phyloP scores from a whole-genome alignment of 2,113 vertebrate genomes.

The Atherinomorus stipes region DNA sequence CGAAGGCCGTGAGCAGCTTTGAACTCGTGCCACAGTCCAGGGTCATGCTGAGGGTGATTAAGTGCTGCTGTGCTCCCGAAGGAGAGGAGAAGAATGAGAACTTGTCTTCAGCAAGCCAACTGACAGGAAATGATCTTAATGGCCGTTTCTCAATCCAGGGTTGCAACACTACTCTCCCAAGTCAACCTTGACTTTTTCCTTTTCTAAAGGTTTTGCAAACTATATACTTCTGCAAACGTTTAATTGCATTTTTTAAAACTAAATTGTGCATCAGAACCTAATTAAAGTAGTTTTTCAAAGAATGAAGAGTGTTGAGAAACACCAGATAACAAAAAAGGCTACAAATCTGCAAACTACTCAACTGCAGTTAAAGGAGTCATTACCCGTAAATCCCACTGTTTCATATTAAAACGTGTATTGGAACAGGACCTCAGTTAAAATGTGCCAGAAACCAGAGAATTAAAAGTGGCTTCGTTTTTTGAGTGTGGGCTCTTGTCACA shows the following conservation, averaged over 20 bases:
- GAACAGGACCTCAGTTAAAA: too few species aligned
- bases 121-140: slow-evolving; percentile 42
- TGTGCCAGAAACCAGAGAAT: too few species aligned
- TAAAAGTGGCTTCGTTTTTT: too few species aligned
- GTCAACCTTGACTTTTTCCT: background rate
- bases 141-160: slow-evolving; percentile 19
- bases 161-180: slow-evolving; percentile 5
- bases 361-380: too few species aligned
- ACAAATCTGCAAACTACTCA: too few species aligned
- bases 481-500: too few species aligned
- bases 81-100: slow-evolving; percentile 57
- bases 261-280: background rate
- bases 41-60: slow-evolving; percentile 70
- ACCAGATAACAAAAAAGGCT: too few species aligned
- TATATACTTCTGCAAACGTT: background rate
- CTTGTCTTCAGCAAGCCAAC: slow-evolving; percentile 50
- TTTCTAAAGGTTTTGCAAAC: background rate
- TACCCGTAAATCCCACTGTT: too few species aligned
- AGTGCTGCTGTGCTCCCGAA: slow-evolving; percentile 57
- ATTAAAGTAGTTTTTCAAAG: background rate
- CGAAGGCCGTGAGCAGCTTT: slow-evolving; percentile 63
- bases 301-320: background rate
- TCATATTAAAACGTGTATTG: too few species aligned
- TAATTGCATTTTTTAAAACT: background rate
- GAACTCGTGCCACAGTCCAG: slow-evolving; percentile 64